Evolutionary conservation across 1,140 invertebrate genomes (phyloP), one percentile per base, ranked within the genome.

Genomic region (Euwallacea similis): DNA sequence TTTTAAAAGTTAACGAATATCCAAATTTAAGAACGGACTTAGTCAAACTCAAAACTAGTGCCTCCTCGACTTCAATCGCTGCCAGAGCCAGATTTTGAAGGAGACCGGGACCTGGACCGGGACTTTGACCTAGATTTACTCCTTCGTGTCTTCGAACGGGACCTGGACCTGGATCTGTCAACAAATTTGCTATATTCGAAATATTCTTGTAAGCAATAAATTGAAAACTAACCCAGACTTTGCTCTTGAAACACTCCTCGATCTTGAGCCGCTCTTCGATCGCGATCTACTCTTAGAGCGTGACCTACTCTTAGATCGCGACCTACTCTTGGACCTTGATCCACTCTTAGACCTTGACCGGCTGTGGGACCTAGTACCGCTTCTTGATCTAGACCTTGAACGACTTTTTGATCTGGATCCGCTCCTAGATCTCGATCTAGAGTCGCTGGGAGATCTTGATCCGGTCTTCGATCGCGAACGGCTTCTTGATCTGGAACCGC

Each of bases 91-190:
- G 78, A 77, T 61, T 82, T 77, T n/a, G 78, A 80, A 46, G 78
- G 60, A 11, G 79, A 81, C 46, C 62, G 11, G 6, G 82, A 83
- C 42, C 69, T 76, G 0, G 82, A 82, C 69, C 81, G 78, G n/a
- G n/a, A n/a, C n/a, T n/a, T n/a, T n/a, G n/a, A n/a, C 21, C 21
- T 33, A 4, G 21, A 33, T 33, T 33, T 33, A 33, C 21, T 33
- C 15, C 81, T 82, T 72, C 80, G 78, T 0, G 81, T 82, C 72
- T 81, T 78, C 0, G 81, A 82, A 46, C 72, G 54, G 81, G 72
- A 71, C 41, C 54, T 62, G 21, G 72, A 74, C 43, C 65, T 72
- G 15, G 70, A 72, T 60, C 42, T 46, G 41, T 33, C 21, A 33
- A 33, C 21, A 33, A 33, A 33, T 2, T 33, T 33, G 21, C 21